Evolutionary conservation across 2,797 vertebrate genomes (phyloP).

Genomic region (Crenuchus spilurus): DNA sequence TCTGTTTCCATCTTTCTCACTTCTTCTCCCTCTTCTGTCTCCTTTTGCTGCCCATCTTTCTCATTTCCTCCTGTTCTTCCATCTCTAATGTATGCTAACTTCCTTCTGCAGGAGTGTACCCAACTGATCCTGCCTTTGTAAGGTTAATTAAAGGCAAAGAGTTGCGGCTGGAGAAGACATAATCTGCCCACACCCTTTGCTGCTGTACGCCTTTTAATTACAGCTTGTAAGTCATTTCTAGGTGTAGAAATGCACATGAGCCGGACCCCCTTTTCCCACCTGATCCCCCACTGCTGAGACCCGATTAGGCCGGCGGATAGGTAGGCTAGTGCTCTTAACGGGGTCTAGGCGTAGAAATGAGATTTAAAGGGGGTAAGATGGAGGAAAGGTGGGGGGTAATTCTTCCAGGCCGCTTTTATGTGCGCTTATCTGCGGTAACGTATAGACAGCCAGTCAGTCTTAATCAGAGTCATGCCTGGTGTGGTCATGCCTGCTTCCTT

Average conservation of each 20-base stretch:
- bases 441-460: constrained; percentile 73
- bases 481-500: constrained; percentile 45
- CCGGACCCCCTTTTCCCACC: constrained; percentile 65
- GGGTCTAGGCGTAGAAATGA: constrained; percentile 39
- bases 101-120: constrained; percentile 43
- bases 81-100: constrained; percentile 42
- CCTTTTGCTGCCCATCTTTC: constrained; percentile 28
- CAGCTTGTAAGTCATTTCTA: constrained; percentile 58
- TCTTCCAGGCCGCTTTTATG: constrained; percentile 72
- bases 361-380: constrained; percentile 58
- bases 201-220: constrained; percentile 62
- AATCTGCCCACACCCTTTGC: constrained; percentile 64
- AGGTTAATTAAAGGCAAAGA: constrained; percentile 78
- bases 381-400: constrained; percentile 61
- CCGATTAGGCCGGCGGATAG: constrained; percentile 61
- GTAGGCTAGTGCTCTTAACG: constrained; percentile 51
- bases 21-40: constrained; percentile 10
- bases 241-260: constrained; percentile 63
- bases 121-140: constrained; percentile 73
- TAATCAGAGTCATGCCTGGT: constrained; percentile 67
- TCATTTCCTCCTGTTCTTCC: background rate
- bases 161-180: constrained; percentile 71
- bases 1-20: constrained; percentile 30
- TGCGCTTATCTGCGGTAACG: constrained; percentile 70
- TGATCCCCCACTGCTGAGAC: constrained; percentile 32